Conservation (phyloP, 2,888 invertebrate genomes). For the Mythimna impura region DNA sequence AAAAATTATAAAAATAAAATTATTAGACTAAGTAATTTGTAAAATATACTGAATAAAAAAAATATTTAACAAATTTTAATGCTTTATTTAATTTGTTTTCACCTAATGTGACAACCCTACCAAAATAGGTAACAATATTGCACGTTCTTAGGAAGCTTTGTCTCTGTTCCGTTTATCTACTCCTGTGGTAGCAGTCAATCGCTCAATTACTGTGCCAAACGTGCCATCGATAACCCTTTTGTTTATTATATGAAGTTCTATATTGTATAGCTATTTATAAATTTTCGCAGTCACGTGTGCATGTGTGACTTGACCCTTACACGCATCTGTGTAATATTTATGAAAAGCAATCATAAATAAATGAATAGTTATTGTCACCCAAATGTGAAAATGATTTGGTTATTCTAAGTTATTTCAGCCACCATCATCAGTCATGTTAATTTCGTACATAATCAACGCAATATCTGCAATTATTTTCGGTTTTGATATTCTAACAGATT, state of each 20-base stretch:
- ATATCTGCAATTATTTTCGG: conserved; percentile 29
- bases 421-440: conserved; percentile 40
- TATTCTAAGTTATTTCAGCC: conserved; percentile 19
- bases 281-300: neutral
- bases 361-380: neutral
- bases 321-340: neutral
- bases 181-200: too few relatives aligned
- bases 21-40: too few relatives aligned
- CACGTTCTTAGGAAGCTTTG: too few relatives aligned
- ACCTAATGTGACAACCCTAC: too few relatives aligned
- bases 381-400: neutral
- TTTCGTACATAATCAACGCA: conserved; percentile 9
- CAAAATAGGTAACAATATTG: too few relatives aligned
- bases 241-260: neutral
- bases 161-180: too few relatives aligned
- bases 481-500: conserved; percentile 27
- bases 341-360: neutral
- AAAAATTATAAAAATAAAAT: too few relatives aligned
- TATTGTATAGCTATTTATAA: neutral
- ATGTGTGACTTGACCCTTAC: neutral
- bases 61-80: too few relatives aligned
- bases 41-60: too few relatives aligned
- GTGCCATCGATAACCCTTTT: too few relatives aligned
- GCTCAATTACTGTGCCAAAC: too few relatives aligned
- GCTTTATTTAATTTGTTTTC: too few relatives aligned